Percentiles rank a stretch among this genome's conserved stretches.
Evolutionary conservation across 2,888 invertebrate species (phyloP).

Genomic region (Pterobdella sp.): DNA sequence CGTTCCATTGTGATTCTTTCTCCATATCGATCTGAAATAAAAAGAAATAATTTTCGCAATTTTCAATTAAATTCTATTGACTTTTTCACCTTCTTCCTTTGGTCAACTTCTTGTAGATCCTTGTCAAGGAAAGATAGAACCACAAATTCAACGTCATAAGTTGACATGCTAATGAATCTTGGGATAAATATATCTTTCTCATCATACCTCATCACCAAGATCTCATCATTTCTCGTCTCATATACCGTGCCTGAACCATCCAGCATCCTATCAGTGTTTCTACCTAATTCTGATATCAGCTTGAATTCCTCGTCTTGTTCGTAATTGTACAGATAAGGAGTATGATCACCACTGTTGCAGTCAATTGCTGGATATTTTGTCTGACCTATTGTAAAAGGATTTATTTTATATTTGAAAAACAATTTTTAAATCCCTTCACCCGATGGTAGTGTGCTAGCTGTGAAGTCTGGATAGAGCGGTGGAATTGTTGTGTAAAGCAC

Average conservation of each 20-base stretch:
- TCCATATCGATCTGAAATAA: not conserved
- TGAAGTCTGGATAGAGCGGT: no score
- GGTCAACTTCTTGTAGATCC: not conserved
- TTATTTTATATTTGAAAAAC: no score
- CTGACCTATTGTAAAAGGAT: no score
- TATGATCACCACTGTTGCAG: not conserved
- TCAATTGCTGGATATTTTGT: not conserved
- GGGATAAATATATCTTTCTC: not conserved
- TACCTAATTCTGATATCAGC: not conserved
- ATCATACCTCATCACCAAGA: not conserved
- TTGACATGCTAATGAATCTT: not conserved
- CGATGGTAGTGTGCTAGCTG: no score
- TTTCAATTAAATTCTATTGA: not conserved
- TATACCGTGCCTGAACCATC: conserved; percentile 10
- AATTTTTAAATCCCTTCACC: no score
- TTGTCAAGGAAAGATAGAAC: not conserved
- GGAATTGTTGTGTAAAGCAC: no score
- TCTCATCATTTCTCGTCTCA: not conserved
- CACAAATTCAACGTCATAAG: not conserved
- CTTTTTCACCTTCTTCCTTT: not conserved
- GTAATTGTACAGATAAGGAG: conserved; percentile 19
- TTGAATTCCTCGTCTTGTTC: conserved; percentile 10
- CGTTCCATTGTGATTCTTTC: not conserved
- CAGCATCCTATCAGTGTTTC: not conserved
- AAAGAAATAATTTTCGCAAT: not conserved